phyloP scores from a whole-genome alignment of 2,113 vertebrate species.

The Tauraco erythrolophus region DNA sequence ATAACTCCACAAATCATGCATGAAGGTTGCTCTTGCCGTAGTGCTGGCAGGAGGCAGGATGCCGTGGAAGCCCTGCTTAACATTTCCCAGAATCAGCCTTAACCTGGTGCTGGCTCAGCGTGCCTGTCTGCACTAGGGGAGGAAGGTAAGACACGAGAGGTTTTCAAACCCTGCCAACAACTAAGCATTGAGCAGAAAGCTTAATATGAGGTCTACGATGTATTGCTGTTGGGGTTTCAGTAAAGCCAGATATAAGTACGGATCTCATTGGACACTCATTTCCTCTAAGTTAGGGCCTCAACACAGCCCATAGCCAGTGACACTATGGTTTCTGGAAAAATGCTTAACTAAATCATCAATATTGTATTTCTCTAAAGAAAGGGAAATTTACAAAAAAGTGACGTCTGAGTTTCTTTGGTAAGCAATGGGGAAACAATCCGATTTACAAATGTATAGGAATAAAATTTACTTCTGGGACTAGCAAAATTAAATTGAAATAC shows the following conservation, averaged over 20 bases:
- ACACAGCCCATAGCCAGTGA: neutral
- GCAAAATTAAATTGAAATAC: slow-evolving; percentile 45
- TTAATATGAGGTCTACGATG: neutral
- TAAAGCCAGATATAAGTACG: neutral
- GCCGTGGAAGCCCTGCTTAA: neutral
- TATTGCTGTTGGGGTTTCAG: neutral
- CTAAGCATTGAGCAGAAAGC: neutral
- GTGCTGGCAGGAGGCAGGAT: neutral
- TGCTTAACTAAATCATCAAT: neutral
- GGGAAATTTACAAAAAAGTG: neutral
- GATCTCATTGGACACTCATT: neutral
- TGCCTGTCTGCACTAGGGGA: neutral
- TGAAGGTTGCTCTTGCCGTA: neutral
- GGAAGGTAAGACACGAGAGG: neutral
- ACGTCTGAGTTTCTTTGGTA: neutral
- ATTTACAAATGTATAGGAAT: slow-evolving; percentile 2
- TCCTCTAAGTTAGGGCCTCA: neutral
- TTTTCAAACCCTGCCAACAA: neutral
- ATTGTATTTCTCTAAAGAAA: neutral
- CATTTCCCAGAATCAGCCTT: neutral
- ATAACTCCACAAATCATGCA: neutral
- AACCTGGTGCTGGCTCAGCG: neutral
- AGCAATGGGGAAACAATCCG: neutral
- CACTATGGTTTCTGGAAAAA: neutral
- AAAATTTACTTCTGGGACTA: slow-evolving; percentile 27